phyloP scores from a whole-genome alignment of 2,888 invertebrate genomes.

The Philonicus albiceps region DNA sequence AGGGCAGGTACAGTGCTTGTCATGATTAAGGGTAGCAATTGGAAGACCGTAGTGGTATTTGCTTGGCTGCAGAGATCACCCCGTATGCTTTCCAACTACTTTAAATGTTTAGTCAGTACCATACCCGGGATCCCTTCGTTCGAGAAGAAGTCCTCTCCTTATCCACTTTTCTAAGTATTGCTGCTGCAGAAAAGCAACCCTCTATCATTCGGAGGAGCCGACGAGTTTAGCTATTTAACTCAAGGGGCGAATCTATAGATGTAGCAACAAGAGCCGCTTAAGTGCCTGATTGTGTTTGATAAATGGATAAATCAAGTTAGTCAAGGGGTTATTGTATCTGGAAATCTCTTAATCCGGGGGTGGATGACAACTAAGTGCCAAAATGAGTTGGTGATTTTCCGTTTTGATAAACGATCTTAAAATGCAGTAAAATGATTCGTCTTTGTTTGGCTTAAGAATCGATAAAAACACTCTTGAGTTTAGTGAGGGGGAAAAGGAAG shows the following conservation, averaged over 20 bases:
- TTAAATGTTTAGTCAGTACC: background rate
- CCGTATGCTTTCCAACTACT: background rate
- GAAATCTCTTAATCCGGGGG: constrained; percentile 27
- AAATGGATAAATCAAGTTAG: constrained; percentile 41
- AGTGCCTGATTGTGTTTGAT: constrained; percentile 41
- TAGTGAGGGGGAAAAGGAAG: background rate
- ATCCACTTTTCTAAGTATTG: background rate
- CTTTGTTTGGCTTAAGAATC: background rate
- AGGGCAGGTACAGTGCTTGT: background rate
- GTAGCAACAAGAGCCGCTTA: constrained; percentile 35
- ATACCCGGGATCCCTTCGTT: background rate
- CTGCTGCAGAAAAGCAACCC: constrained; percentile 3
- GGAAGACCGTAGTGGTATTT: background rate
- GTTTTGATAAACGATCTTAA: constrained; percentile 29
- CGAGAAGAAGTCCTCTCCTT: background rate
- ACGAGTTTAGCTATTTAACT: constrained; percentile 1
- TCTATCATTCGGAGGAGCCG: background rate
- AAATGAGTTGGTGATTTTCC: constrained; percentile 34
- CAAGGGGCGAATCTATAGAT: constrained; percentile 17
- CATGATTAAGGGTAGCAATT: background rate
- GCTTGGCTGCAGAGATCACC: background rate
- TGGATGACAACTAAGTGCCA: constrained; percentile 37
- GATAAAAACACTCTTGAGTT: background rate
- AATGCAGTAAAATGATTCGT: constrained; percentile 2
- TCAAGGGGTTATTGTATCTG: constrained; percentile 39